Base-by-base conservation (phyloP, 64 coral and sea anemone species). In the Dendronephthya gigantea region DNA sequence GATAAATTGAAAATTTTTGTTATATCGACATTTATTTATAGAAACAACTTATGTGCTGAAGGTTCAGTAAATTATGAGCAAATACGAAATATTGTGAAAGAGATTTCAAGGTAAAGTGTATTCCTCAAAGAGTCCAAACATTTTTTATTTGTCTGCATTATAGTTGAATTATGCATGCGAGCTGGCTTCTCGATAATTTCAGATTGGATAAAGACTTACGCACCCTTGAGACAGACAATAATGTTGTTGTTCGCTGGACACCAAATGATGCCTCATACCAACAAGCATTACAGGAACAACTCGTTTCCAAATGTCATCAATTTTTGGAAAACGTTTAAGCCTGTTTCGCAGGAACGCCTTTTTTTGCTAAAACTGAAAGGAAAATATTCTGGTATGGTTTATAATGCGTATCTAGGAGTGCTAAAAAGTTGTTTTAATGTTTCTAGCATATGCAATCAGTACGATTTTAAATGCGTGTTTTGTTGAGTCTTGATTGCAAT, bases 331-430 rank as follows among this genome's bases (percentile, higher is more conserved):
- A 59, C 14, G 31, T 45, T n/a, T 19, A 43, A 62, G n/a, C 55
- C 55, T 17, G 48, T 17, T 41, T 51, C 58, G 32, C 49, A 59
- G 30, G 85, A 86, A n/a, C 85, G 85, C 65, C 58, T 50, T n/a
- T 86, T 86, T 40, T 72, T 86, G 65, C n/a, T 86, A 28, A 74
- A 37, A 25, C 35, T 86, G 16, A 86, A 86, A 74, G 33, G 31
- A 41, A 86, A 86, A 70, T 86, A 86, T 39, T 62, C 85, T 45
- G 85, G 85, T 86, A 41, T 36, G 9, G 15, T 36, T 29, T 33
- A n/a, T n/a, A n/a, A n/a, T 17, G 19, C 19, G 3, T 62, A n/a
- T 62, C n/a, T n/a, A n/a, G n/a, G n/a, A n/a, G n/a, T n/a, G n/a
- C n/a, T n/a, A n/a, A n/a, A n/a, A n/a, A n/a, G n/a, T n/a, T n/a